These are phyloP conservation scores for Zophobas atratus DNA, from an alignment of 1,140 invertebrate species.

Conservation along the genomic window DNA sequence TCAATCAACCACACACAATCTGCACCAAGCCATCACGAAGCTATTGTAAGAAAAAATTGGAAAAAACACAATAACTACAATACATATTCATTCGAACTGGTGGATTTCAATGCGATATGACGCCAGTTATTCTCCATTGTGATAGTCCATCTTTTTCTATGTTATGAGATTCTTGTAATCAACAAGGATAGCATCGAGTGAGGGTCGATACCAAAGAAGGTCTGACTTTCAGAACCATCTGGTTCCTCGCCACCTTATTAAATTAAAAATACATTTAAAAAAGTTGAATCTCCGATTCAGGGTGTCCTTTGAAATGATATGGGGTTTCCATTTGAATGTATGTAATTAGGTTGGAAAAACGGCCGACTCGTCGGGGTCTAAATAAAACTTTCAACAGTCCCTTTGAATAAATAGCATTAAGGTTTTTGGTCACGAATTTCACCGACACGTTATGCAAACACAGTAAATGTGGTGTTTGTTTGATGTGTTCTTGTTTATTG, in stretches of 20 bases:
- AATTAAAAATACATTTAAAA: slow-evolving; percentile 42
- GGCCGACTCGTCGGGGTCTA: slow-evolving; percentile 6
- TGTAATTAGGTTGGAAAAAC: slow-evolving; percentile 42
- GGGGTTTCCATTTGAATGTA: slow-evolving; percentile 36
- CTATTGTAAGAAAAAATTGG: slow-evolving; percentile 42
- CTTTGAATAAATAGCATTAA: slow-evolving; percentile 42
- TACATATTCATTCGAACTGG: slow-evolving; percentile 38
- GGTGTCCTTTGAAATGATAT: slow-evolving; percentile 26
- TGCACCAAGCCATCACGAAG: slow-evolving; percentile 28
- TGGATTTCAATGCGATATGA: slow-evolving; percentile 40
- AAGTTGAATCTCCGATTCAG: slow-evolving; percentile 30
- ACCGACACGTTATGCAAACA: slow-evolving; percentile 40
- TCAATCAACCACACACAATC: slow-evolving; percentile 34
- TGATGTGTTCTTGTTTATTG: slow-evolving; percentile 43
- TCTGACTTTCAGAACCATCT: slow-evolving; percentile 36
- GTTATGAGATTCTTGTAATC: slow-evolving; percentile 29
- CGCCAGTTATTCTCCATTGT: slow-evolving; percentile 39
- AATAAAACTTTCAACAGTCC: slow-evolving; percentile 41
- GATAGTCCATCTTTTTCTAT: slow-evolving; percentile 31
- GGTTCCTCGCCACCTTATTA: slow-evolving; percentile 40
- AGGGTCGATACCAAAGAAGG: slow-evolving; percentile 38
- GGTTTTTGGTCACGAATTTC: slow-evolving; percentile 42
- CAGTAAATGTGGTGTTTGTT: slow-evolving; percentile 36
- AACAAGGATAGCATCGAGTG: slow-evolving; percentile 29
- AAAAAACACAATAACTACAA: slow-evolving; percentile 42